These are phyloP conservation scores for Madoqua kirkii DNA, from an alignment of 2,113 vertebrate genomes.

Conservation along the genomic window DNA sequence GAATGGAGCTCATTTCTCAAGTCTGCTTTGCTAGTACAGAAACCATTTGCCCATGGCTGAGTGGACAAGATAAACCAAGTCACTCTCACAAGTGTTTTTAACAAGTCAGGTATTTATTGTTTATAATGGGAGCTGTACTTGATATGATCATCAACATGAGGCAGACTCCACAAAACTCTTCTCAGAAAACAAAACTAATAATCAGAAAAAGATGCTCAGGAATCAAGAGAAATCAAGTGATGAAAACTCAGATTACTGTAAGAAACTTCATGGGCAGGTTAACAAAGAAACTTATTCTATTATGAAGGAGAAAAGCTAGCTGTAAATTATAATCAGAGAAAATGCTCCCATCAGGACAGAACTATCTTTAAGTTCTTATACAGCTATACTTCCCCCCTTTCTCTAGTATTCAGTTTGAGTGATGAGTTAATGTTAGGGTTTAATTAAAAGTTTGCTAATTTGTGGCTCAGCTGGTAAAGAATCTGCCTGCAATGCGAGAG, in stretches of 20 bases:
- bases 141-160: background rate
- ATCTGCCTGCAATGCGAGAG: background rate
- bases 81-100: background rate
- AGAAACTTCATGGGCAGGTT: background rate
- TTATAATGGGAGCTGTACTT: background rate
- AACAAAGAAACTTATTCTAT: background rate
- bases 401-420: background rate
- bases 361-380: background rate
- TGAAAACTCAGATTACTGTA: background rate
- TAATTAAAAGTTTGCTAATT: background rate
- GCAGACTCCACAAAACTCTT: background rate
- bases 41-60: background rate
- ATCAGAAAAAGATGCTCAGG: background rate
- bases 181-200: slow-evolving; percentile 14
- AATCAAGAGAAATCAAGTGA: background rate
- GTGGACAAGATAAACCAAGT: background rate
- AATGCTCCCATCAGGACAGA: background rate
- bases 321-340: background rate
- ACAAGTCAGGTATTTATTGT: background rate
- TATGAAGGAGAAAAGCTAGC: background rate
- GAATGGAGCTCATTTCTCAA: background rate
- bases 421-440: background rate
- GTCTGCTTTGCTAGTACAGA: background rate
- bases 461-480: background rate
- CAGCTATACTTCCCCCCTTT: background rate